These are phyloP conservation scores for Achlya flavicornis DNA, from an alignment of 2,888 invertebrate species.

Conservation along the genomic window DNA sequence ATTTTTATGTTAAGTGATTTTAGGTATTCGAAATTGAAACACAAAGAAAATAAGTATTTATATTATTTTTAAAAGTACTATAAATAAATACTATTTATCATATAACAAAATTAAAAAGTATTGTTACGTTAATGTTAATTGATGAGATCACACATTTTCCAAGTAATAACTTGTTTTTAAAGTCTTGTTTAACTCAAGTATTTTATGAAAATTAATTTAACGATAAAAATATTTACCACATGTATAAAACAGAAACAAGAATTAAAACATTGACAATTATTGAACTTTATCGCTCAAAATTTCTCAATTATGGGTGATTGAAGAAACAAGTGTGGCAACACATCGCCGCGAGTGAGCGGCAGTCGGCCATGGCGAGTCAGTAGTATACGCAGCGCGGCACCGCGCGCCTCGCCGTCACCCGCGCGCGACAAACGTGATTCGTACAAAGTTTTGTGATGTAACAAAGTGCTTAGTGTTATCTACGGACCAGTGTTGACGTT, in stretches of 20 bases:
- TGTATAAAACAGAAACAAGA: background rate
- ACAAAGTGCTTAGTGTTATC: constrained; percentile 48
- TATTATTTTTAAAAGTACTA: too few species aligned
- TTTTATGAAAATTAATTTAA: too few species aligned
- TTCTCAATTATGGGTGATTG: constrained; percentile 20
- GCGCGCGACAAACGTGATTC: constrained; percentile 17
- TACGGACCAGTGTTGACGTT: constrained; percentile 41
- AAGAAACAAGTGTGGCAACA: constrained; percentile 49
- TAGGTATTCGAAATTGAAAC: too few species aligned
- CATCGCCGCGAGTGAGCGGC: constrained; percentile 67
- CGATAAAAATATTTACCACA: too few species aligned
- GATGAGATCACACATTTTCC: too few species aligned
- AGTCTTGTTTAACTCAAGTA: too few species aligned
- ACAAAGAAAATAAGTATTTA: too few species aligned
- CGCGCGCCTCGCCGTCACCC: constrained; percentile 36
- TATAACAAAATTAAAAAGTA: too few species aligned
- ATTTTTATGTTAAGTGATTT: background rate
- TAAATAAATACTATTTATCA: too few species aligned
- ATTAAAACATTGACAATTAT: background rate
- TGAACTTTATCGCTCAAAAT: background rate
- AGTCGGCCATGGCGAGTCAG: constrained; percentile 63
- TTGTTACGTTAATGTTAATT: too few species aligned
- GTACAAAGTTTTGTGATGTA: constrained; percentile 62
- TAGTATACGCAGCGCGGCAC: constrained; percentile 38
- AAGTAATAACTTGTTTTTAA: too few species aligned